Base-by-base conservation (phyloP, 2,888 invertebrate species). In the Phyllotreta cruciferae region DNA sequence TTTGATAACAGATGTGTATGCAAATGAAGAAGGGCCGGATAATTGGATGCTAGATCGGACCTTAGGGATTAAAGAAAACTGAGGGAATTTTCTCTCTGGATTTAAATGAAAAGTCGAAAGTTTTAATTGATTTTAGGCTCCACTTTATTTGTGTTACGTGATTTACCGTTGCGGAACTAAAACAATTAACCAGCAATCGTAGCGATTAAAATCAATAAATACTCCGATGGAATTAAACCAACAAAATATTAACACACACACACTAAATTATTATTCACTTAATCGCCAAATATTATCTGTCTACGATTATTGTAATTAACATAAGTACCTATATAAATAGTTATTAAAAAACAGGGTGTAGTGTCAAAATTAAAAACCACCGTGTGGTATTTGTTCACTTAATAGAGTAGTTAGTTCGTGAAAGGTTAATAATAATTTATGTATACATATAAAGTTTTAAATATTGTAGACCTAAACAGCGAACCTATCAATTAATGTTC, bases 41-140 rank as follows among this genome's bases (percentile, higher is more conserved):
- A 50, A 50, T 50, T 50, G 50, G 50, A 50, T 50, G 50, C 50
- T 5, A 37, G 50, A 50, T 50, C 36, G 50, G 50, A 50, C 50
- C 50, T n/a, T 10, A 50, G 50, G 50, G 50, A 50, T 50, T 50
- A 50, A 50, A 36, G 50, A 50, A 50, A 9, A 36, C 50, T 50
- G 36, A 50, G 36, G 24, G 50, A 50, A 50, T 50, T 50, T 36
- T 9, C 50, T 50, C 50, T 10, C 34, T 2, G 50, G 50, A 36
- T 36, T 50, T 47, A 50, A 50, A 50, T 36, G 47, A 36, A 50
- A 50, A 50, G 50, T 50, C 37, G n/a, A 11, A 35, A 35, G 50
- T 50, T 50, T 50, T 50, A 50, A 50, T 50, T 50, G 50, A 50
- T 50, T 50, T 50, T 50, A 10, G 11, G 10, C n/a, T 50, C 36